These are phyloP conservation scores for Sarcoramphus papa DNA, from an alignment of 2,797 vertebrate species.

Conservation along the genomic window DNA sequence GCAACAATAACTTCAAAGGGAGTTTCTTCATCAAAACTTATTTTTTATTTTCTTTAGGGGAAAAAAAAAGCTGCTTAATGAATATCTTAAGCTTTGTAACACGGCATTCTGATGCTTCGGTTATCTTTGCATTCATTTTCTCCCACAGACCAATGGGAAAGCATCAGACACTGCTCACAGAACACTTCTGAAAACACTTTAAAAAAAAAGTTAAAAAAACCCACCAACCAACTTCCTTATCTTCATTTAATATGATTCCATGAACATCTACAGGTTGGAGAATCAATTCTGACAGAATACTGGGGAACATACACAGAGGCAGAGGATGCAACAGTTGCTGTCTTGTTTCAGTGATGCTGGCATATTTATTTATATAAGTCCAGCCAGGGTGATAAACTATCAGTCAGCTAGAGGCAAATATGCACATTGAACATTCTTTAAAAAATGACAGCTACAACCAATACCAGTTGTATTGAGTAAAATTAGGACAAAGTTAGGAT, in stretches of 20 bases:
- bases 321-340: neutral
- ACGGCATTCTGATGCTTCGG: rapidly evolving
- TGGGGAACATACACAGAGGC: neutral
- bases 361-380: neutral
- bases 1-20: neutral
- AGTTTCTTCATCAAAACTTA: neutral
- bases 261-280: neutral
- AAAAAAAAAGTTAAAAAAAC: neutral
- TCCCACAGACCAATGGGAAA: neutral
- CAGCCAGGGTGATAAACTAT: neutral
- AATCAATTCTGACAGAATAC: neutral
- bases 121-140: neutral
- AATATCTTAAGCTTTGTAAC: neutral
- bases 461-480: neutral
- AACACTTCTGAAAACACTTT: neutral
- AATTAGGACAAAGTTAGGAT: neutral
- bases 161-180: neutral
- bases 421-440: neutral
- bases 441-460: neutral
- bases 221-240: neutral
- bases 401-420: neutral
- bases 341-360: neutral
- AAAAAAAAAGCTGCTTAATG: neutral
- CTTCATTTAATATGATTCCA: neutral
- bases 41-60: neutral